A percentile compares a stretch with the other conserved stretches of the same genome.
Conservation (phyloP, 2,113 vertebrate species). For the Maccullochella peelii region DNA sequence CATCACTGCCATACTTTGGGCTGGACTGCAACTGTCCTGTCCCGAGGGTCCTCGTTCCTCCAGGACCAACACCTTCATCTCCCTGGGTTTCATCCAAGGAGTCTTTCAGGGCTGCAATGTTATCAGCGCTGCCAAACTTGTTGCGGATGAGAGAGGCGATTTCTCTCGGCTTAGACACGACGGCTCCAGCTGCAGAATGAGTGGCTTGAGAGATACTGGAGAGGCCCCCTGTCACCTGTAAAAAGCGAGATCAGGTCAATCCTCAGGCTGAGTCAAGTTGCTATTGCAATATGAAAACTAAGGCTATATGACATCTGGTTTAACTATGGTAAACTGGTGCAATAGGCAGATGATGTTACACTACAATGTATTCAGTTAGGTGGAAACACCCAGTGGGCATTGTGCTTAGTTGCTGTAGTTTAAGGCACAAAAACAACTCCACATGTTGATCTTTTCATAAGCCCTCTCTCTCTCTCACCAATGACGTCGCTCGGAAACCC, state of each 20-base stretch:
- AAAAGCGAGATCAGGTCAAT: constrained; percentile 7
- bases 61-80: constrained; percentile 84
- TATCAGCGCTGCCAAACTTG: constrained; percentile 97
- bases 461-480: not conserved
- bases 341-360: not conserved
- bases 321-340: not conserved
- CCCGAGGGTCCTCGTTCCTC: constrained; percentile 85
- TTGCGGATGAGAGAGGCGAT: constrained; percentile 93
- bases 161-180: constrained; percentile 95
- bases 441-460: not conserved
- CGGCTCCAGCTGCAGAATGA: constrained; percentile 95
- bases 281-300: not conserved
- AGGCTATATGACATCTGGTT: not conserved
- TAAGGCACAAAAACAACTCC: not conserved
- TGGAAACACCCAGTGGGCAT: not conserved
- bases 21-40: constrained; percentile 92
- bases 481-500: not conserved
- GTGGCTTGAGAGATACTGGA: constrained; percentile 97
- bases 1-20: constrained; percentile 95
- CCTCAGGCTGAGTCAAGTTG: not conserved
- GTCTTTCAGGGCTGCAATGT: constrained; percentile 93
- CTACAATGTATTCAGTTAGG: not conserved
- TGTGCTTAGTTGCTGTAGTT: not conserved
- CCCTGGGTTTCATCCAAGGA: constrained; percentile 91
- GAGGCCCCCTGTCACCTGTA: constrained; percentile 93